Conservation (phyloP, 2,113 vertebrate genomes). For the Hepsetus odoe region DNA sequence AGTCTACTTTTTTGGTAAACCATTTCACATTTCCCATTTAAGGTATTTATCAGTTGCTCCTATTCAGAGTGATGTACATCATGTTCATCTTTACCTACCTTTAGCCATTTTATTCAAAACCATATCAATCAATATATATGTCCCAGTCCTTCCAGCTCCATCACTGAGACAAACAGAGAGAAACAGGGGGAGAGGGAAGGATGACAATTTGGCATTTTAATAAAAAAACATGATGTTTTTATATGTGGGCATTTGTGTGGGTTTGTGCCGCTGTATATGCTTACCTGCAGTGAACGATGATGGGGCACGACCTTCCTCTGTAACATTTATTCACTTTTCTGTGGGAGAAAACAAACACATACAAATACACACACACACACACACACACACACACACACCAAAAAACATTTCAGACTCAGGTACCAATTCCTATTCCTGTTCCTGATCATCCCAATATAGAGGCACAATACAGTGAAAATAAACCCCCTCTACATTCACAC, state of each 20-base stretch:
- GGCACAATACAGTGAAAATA: background rate
- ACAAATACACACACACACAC: conserved; percentile 39
- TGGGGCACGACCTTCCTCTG: conserved; percentile 95
- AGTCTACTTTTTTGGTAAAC: too few relatives aligned
- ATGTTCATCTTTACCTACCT: conserved; percentile 76
- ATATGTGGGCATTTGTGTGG: background rate
- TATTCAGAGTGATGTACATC: background rate
- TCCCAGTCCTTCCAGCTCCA: conserved; percentile 88
- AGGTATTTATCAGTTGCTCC: background rate
- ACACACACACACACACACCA: conserved; percentile 33
- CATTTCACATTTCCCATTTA: too few relatives aligned
- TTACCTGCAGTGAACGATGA: conserved; percentile 99
- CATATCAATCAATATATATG: conserved; percentile 96
- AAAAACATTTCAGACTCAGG: background rate
- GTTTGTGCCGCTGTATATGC: conserved; percentile 60
- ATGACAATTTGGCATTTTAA: background rate
- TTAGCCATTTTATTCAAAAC: conserved; percentile 98
- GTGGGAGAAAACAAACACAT: conserved; percentile 79
- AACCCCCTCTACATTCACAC: background rate
- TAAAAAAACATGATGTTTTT: background rate
- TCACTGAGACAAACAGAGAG: conserved; percentile 77
- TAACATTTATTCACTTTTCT: conserved; percentile 99
- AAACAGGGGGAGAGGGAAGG: conserved; percentile 14
- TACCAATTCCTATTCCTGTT: background rate
- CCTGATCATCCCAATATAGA: background rate